phyloP scores from a whole-genome alignment of 2,888 invertebrate genomes.

The Minunthozetes semirufus region DNA sequence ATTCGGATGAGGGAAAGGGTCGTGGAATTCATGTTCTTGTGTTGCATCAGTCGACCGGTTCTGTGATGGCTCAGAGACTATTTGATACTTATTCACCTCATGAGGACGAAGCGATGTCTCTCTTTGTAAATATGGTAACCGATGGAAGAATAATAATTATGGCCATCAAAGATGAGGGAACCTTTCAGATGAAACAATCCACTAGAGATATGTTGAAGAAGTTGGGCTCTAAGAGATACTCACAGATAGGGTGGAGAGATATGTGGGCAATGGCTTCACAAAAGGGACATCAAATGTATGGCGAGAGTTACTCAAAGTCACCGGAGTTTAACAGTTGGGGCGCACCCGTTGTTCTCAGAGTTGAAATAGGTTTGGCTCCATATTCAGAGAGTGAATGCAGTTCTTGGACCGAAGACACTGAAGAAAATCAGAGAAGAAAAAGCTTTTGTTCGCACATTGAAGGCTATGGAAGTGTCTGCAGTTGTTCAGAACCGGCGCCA shows the following conservation, averaged over 20 bases:
- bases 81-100: slow-evolving; percentile 58
- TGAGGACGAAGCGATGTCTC: slow-evolving; percentile 57
- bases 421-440: slow-evolving; percentile 51
- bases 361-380: slow-evolving; percentile 47
- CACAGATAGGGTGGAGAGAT: slow-evolving; percentile 54
- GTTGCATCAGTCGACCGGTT: slow-evolving; percentile 55
- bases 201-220: slow-evolving; percentile 52
- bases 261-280: slow-evolving; percentile 56
- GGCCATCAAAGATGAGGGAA: slow-evolving; percentile 58
- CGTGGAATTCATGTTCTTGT: slow-evolving; percentile 56
- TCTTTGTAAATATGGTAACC: slow-evolving; percentile 56
- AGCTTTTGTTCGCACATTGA: slow-evolving; percentile 56
- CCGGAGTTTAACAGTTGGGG: slow-evolving; percentile 55
- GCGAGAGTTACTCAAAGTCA: slow-evolving; percentile 54
- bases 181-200: slow-evolving; percentile 54
- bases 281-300: slow-evolving; percentile 45
- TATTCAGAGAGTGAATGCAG: slow-evolving; percentile 52
- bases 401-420: slow-evolving; percentile 51
- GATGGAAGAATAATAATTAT: slow-evolving; percentile 55
- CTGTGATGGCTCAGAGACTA: slow-evolving; percentile 55
- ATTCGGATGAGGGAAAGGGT: slow-evolving; percentile 52
- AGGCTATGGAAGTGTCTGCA: slow-evolving; percentile 57
- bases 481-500: slow-evolving; percentile 47
- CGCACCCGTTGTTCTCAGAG: slow-evolving; percentile 52
- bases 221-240: slow-evolving; percentile 52